These are phyloP conservation scores for Chalcosyrphus nemorum DNA, from an alignment of 2,888 invertebrate genomes.

Conservation along the genomic window DNA sequence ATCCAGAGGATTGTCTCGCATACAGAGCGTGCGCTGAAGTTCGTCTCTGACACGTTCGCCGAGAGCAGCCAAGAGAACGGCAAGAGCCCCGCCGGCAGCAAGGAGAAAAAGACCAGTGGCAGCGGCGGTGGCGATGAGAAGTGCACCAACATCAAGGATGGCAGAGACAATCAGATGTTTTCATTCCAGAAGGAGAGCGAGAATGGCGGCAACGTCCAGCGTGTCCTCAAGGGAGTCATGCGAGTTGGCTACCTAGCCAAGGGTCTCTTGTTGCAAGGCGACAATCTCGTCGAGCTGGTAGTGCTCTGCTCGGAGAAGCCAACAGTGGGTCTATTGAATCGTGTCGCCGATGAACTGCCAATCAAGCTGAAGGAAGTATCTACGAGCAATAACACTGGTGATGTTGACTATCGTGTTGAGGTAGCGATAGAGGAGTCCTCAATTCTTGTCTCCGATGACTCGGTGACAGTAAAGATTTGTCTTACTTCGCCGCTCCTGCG, in stretches of 20 bases:
- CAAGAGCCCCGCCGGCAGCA: conserved; percentile 78
- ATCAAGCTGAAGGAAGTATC: conserved; percentile 89
- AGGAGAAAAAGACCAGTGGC: too few relatives aligned
- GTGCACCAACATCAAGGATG: conserved; percentile 84
- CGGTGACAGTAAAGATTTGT: conserved; percentile 91
- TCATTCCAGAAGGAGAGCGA: conserved; percentile 88
- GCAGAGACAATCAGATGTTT: conserved; percentile 91
- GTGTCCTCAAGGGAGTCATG: conserved; percentile 97
- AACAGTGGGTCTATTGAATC: conserved; percentile 92
- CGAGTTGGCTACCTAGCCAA: conserved; percentile 96
- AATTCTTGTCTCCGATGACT: conserved; percentile 90
- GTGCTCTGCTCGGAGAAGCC: conserved; percentile 98
- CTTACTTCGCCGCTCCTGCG: conserved; percentile 97
- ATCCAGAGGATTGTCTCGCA: conserved; percentile 96
- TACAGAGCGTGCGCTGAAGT: conserved; percentile 96
- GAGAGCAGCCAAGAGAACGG: conserved; percentile 82
- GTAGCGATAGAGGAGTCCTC: conserved; percentile 93
- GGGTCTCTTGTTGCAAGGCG: conserved; percentile 93
- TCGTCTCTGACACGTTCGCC: conserved; percentile 94
- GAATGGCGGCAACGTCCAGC: conserved; percentile 83
- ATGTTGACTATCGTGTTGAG: conserved; percentile 88
- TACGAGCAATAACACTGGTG: conserved; percentile 85
- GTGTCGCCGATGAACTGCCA: conserved; percentile 93
- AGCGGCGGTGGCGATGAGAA: conserved; percentile 84
- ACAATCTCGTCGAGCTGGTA: conserved; percentile 94